phyloP scores from a whole-genome alignment of 2,888 invertebrate species.

The Stenchaetothrips biformis region DNA sequence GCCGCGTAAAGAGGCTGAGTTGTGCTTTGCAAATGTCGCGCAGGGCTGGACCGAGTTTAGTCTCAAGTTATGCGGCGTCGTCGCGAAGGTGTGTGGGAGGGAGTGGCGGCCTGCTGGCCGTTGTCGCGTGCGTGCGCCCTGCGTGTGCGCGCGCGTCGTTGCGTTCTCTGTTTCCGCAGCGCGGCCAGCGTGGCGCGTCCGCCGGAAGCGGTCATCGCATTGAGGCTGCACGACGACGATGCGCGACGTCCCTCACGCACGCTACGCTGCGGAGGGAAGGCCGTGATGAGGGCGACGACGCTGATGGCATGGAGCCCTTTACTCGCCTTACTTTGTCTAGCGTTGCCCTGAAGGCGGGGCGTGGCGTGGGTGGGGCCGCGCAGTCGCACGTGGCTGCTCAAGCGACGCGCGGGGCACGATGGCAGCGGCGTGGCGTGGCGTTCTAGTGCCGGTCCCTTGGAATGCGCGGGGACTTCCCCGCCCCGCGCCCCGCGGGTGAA shows the following conservation, averaged over 20 bases:
- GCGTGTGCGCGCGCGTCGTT: neutral
- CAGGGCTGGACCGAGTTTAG: neutral
- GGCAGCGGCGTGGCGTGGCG: neutral
- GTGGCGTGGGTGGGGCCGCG: neutral
- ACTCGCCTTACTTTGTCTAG: too few species aligned
- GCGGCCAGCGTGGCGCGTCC: neutral
- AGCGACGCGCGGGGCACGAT: neutral
- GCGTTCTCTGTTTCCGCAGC: neutral
- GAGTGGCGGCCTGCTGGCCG: neutral
- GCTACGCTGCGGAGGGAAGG: neutral
- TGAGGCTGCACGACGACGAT: too few species aligned
- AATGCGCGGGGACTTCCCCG: neutral
- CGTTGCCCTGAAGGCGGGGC: neutral
- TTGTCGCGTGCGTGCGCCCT: neutral
- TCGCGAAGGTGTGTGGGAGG: neutral
- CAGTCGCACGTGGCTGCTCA: slow-evolving; percentile 17
- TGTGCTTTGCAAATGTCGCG: neutral
- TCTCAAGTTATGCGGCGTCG: neutral
- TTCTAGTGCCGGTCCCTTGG: neutral
- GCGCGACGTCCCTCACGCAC: neutral
- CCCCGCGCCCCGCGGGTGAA: neutral
- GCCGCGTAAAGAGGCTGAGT: too few species aligned
- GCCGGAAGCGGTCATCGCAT: neutral
- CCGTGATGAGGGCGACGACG: neutral
- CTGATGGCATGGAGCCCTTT: neutral